Conservation (phyloP, 2,888 invertebrate genomes). For the Pyrrhosoma nymphula region DNA sequence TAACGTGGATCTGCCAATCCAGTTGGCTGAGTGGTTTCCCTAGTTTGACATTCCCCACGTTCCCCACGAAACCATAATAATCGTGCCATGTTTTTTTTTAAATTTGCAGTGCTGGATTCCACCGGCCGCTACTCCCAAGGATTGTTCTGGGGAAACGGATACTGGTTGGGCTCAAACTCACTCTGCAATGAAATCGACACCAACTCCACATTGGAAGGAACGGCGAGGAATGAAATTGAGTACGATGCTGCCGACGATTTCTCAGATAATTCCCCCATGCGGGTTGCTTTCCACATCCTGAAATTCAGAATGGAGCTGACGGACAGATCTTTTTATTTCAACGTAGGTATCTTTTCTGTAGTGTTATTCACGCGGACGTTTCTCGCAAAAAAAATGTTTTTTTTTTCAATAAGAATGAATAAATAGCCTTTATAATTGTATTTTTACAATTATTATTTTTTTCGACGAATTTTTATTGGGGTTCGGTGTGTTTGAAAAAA, state of each 20-base stretch:
- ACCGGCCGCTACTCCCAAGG: constrained; percentile 72
- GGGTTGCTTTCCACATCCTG: constrained; percentile 61
- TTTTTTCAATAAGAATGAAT: too few species aligned
- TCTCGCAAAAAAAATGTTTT: too few species aligned
- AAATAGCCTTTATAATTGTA: too few species aligned
- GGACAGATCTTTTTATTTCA: constrained; percentile 29
- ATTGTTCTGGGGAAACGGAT: constrained; percentile 78
- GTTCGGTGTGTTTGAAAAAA: too few species aligned
- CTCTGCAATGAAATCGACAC: constrained; percentile 77
- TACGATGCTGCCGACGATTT: background rate
- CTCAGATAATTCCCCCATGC: background rate
- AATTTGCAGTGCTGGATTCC: constrained; percentile 34
- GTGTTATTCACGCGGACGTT: background rate
- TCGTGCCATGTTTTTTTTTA: background rate
- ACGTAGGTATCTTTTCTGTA: background rate
- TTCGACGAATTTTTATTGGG: too few species aligned
- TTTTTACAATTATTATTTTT: too few species aligned
- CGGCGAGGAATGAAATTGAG: background rate
- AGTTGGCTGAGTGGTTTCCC: too few species aligned
- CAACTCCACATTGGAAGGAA: background rate
- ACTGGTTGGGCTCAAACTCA: constrained; percentile 79
- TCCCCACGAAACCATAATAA: too few species aligned
- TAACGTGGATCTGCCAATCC: too few species aligned
- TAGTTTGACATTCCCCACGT: too few species aligned
- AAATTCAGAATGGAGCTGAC: constrained; percentile 33